These are phyloP conservation scores for Crocidura indochinensis DNA, from an alignment of 2,797 vertebrate species.

Conservation along the genomic window DNA sequence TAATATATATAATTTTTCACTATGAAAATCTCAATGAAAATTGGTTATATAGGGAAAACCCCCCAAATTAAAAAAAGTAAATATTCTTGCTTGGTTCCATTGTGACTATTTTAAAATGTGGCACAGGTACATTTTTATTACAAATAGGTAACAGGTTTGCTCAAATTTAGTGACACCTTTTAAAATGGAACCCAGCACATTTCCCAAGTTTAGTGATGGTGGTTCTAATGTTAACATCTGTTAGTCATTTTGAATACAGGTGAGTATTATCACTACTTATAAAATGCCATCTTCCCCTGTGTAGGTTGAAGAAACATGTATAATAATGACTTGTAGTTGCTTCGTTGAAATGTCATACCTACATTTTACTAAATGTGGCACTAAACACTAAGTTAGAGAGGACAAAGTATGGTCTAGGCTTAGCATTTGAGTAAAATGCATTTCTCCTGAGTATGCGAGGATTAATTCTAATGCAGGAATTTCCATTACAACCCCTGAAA, in stretches of 20 bases:
- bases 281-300: constrained; percentile 52
- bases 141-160: constrained; percentile 58
- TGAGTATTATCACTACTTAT: constrained; percentile 50
- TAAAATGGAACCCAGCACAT: constrained; percentile 55
- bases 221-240: constrained; percentile 65
- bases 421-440: background rate
- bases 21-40: too few species aligned
- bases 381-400: constrained; percentile 39
- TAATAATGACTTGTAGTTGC: constrained; percentile 50
- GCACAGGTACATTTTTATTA: constrained; percentile 1
- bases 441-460: constrained; percentile 7
- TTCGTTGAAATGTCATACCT: constrained; percentile 54
- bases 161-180: constrained; percentile 46
- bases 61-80: constrained; percentile 25
- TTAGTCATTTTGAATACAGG: constrained; percentile 68
- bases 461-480: background rate
- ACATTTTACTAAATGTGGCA: constrained; percentile 52
- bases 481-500: constrained; percentile 32
- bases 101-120: constrained; percentile 46
- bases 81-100: constrained; percentile 27
- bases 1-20: too few species aligned
- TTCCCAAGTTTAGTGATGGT: constrained; percentile 55
- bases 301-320: constrained; percentile 42
- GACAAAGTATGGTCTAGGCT: constrained; percentile 16
- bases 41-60: constrained; percentile 21